A percentile compares a stretch with the other conserved stretches of the same genome.
Conservation (phyloP, 2,888 invertebrate species). For the Drosophila macrospina region DNA sequence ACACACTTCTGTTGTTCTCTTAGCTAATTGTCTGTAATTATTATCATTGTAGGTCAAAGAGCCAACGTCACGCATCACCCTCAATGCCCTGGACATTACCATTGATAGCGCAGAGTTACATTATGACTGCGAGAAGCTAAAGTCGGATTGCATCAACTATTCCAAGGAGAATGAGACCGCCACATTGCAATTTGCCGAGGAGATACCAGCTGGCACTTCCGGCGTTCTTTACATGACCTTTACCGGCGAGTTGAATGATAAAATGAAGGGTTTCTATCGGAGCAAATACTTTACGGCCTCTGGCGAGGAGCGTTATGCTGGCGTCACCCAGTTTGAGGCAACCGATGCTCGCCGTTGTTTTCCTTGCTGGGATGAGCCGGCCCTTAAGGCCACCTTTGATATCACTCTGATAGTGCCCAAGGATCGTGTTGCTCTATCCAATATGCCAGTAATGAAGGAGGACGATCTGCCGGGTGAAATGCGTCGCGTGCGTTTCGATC, state of each 20-base stretch:
- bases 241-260: slow-evolving; percentile 94
- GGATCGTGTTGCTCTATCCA: slow-evolving; percentile 94
- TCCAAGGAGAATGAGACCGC: slow-evolving; percentile 89
- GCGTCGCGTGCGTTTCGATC: slow-evolving; percentile 89
- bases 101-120: slow-evolving; percentile 88
- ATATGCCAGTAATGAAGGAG: slow-evolving; percentile 91
- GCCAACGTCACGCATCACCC: slow-evolving; percentile 89
- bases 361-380: slow-evolving; percentile 99
- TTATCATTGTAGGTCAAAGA: slow-evolving; percentile 88
- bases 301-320: slow-evolving; percentile 93
- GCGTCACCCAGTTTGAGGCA: slow-evolving; percentile 96
- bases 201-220: slow-evolving; percentile 87
- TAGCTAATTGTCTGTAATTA: slow-evolving; percentile 45
- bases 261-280: slow-evolving; percentile 97
- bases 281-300: slow-evolving; percentile 92
- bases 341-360: slow-evolving; percentile 97
- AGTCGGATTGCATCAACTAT: slow-evolving; percentile 75
- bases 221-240: slow-evolving; percentile 89
- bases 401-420: slow-evolving; percentile 93
- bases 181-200: slow-evolving; percentile 88
- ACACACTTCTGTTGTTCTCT: slow-evolving; percentile 39
- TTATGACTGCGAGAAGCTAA: slow-evolving; percentile 85
- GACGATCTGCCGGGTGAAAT: slow-evolving; percentile 85
- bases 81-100: slow-evolving; percentile 92
- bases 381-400: slow-evolving; percentile 97